phyloP scores from a whole-genome alignment of 2,113 vertebrate species.

The Oncorhynchus tshawytscha region DNA sequence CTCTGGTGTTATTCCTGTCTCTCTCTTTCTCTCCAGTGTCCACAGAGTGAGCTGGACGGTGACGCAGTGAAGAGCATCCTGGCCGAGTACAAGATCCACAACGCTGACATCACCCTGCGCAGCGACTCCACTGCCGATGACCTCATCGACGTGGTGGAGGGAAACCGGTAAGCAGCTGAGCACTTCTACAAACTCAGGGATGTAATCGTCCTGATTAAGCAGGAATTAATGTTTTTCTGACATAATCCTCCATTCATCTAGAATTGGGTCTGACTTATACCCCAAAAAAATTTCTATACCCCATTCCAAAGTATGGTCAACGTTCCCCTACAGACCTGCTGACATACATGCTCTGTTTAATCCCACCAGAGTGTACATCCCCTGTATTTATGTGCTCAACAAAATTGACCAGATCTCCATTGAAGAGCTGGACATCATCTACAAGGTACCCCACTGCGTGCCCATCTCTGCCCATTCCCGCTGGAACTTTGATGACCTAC shows the following conservation, averaged over 20 bases:
- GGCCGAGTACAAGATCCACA: conserved; percentile 97
- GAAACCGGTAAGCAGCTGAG: conserved; percentile 82
- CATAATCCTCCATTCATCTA: too few species aligned
- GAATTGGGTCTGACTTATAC: too few species aligned
- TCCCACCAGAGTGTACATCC: conserved; percentile 90
- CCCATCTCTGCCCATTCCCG: conserved; percentile 98
- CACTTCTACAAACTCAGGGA: too few species aligned
- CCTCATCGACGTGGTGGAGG: conserved; percentile 96
- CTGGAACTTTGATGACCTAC: conserved; percentile 98
- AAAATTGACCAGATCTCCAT: conserved; percentile 99
- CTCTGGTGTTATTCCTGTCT: not conserved
- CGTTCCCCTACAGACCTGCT: too few species aligned
- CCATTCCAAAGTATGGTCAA: too few species aligned
- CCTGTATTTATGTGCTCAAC: conserved; percentile 96
- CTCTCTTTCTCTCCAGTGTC: conserved; percentile 73
- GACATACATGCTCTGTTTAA: conserved; percentile 3
- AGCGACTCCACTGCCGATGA: conserved; percentile 93
- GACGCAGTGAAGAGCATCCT: conserved; percentile 97
- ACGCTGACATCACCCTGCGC: conserved; percentile 93
- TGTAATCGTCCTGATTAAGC: too few species aligned
- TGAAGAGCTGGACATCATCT: conserved; percentile 96
- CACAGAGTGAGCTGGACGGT: conserved; percentile 87
- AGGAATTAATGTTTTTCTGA: too few species aligned
- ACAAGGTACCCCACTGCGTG: conserved; percentile 96
- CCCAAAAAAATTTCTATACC: too few species aligned